Conservation (phyloP, 2,888 invertebrate species). For the Periphyllus acericola region DNA sequence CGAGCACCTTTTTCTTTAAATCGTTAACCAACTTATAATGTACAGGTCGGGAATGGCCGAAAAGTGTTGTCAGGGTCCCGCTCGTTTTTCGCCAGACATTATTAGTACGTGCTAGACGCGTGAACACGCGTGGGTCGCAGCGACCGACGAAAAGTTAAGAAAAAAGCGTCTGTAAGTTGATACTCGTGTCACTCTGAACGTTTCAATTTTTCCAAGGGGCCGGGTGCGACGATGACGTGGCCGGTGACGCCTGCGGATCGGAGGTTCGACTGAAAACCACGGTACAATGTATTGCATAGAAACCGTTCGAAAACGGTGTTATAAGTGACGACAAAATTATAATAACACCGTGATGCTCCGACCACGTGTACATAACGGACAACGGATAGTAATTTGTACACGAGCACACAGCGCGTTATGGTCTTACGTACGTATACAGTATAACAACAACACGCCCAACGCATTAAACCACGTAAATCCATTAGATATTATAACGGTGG, state of each 20-base stretch:
- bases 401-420: neutral
- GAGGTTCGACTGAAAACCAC: neutral
- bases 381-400: neutral
- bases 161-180: no score
- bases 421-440: neutral
- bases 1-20: no score
- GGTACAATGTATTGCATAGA: no score
- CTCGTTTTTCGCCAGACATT: no score
- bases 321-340: neutral
- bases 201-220: neutral
- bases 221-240: neutral
- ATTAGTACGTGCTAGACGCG: no score
- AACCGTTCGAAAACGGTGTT: neutral
- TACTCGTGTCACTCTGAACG: no score
- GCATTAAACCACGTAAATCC: slow-evolving; percentile 8
- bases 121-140: no score
- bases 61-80: no score
- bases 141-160: no score
- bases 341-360: neutral
- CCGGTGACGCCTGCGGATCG: no score
- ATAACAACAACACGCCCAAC: neutral
- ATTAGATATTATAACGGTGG: neutral
- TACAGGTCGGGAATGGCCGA: no score
- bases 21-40: no score
- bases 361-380: neutral